Evolutionary conservation across 2,888 invertebrate genomes (phyloP).

Genomic region (Cheilosia vulpina): DNA sequence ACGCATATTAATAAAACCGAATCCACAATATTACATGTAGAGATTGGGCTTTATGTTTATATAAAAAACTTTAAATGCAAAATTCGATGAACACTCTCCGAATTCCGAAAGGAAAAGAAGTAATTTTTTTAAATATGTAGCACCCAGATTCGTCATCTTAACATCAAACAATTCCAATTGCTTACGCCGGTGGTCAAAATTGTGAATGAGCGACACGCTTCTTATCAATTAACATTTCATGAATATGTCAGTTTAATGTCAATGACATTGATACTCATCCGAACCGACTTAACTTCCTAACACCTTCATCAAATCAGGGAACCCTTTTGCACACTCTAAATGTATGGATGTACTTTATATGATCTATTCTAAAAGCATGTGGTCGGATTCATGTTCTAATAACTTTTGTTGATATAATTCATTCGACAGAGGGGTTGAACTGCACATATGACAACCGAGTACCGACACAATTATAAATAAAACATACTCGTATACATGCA

Average conservation of each 20-base stretch:
- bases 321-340: slow-evolving; percentile 31
- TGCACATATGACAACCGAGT: slow-evolving; percentile 11
- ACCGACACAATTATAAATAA: slow-evolving; percentile 49
- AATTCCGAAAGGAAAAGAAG: too few species aligned
- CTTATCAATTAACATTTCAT: slow-evolving; percentile 37
- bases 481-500: slow-evolving; percentile 35
- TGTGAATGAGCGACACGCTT: background rate
- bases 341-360: background rate
- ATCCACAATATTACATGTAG: too few species aligned
- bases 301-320: slow-evolving; percentile 18
- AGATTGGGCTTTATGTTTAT: too few species aligned
- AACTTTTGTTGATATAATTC: slow-evolving; percentile 32
- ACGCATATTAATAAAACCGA: too few species aligned
- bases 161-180: too few species aligned
- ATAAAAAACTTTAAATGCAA: too few species aligned
- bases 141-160: too few species aligned
- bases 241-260: slow-evolving; percentile 43
- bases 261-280: slow-evolving; percentile 61
- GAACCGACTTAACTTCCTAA: slow-evolving; percentile 43
- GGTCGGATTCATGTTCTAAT: slow-evolving; percentile 22
- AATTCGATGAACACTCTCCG: too few species aligned
- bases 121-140: too few species aligned
- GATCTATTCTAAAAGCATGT: slow-evolving; percentile 13
- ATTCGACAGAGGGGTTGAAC: slow-evolving; percentile 7
- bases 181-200: too few species aligned